phyloP scores from a whole-genome alignment of 2,113 vertebrate species.

The Narcine bancroftii region DNA sequence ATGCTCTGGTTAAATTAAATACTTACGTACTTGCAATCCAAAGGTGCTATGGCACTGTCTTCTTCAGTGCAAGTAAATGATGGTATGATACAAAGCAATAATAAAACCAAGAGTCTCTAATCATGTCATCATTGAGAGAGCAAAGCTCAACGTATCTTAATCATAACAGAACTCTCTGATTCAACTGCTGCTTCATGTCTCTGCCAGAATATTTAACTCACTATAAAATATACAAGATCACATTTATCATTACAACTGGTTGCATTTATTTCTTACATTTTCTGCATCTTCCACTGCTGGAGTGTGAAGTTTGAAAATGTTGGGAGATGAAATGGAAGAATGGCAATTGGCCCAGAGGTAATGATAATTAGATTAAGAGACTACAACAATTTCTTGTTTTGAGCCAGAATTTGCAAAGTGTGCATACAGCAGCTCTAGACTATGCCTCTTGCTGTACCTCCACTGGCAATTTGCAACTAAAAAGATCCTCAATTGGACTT shows the following conservation, averaged over 20 bases:
- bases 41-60: neutral
- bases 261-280: neutral
- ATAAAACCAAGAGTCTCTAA: neutral
- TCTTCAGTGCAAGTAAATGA: neutral
- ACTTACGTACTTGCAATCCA: neutral
- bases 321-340: neutral
- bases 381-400: neutral
- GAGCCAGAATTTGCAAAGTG: neutral
- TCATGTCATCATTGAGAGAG: neutral
- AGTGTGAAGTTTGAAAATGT: neutral
- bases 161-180: neutral
- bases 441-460: neutral
- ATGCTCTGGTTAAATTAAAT: neutral
- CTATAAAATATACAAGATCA: conserved; percentile 12
- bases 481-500: neutral
- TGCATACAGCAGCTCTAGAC: neutral
- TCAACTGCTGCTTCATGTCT: neutral
- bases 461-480: neutral
- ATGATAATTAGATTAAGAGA: neutral
- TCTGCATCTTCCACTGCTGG: neutral
- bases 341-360: neutral
- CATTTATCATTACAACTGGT: neutral
- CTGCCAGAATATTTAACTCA: conserved; percentile 8
- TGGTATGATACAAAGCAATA: neutral
- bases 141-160: neutral